Evolutionary conservation across 2,888 invertebrate genomes (phyloP).

Genomic region (Pseudococcus jackbeardsleyi): DNA sequence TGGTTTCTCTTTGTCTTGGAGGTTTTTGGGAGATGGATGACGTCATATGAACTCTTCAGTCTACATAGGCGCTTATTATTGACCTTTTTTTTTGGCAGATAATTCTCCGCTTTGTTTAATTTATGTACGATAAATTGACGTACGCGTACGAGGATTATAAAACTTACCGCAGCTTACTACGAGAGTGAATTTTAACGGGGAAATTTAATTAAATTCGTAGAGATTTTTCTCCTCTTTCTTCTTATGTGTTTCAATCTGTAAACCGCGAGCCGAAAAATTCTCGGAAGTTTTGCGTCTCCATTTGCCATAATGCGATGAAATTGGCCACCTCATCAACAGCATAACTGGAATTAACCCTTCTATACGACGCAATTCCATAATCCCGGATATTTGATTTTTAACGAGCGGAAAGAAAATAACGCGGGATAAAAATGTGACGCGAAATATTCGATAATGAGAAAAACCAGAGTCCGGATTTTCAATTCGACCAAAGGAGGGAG

Average conservation of each 20-base stretch:
- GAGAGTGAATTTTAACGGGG: neutral
- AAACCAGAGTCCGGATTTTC: neutral
- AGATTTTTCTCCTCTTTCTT: neutral
- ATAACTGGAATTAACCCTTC: neutral
- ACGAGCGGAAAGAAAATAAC: neutral
- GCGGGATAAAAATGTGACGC: neutral
- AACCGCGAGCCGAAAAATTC: neutral
- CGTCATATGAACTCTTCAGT: neutral
- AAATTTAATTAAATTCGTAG: neutral
- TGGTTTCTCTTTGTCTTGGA: neutral
- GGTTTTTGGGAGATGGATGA: neutral
- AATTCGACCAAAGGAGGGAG: neutral
- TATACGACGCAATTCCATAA: neutral
- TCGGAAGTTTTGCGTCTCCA: neutral
- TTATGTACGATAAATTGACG: neutral
- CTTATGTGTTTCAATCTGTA: neutral
- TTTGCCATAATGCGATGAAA: neutral
- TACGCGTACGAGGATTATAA: neutral
- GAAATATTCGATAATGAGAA: neutral
- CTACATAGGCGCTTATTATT: neutral
- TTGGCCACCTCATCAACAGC: neutral
- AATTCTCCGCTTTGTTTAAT: neutral
- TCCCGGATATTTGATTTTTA: constrained; percentile 9
- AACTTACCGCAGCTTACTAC: neutral
- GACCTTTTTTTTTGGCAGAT: neutral